A percentile compares a stretch with the other conserved stretches of the same genome.
Conservation (phyloP, 2,797 vertebrate genomes). For the Graptemys geographica region DNA sequence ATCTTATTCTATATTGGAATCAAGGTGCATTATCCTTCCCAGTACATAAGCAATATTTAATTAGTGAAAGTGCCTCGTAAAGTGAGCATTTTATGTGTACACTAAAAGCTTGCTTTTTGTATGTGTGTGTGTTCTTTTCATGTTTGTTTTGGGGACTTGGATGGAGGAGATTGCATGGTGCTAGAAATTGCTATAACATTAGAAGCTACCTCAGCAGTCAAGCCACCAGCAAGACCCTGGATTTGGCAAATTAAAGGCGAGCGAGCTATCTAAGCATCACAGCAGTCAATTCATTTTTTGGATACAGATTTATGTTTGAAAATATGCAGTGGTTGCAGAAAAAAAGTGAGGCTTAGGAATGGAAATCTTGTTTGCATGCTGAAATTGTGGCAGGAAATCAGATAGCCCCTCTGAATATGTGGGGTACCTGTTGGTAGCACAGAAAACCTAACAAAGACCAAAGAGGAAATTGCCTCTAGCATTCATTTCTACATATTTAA, state of each 20-base stretch:
- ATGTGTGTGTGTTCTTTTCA: neutral
- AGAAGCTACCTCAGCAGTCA: neutral
- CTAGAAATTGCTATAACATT: neutral
- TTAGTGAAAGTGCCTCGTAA: neutral
- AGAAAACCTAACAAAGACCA: neutral
- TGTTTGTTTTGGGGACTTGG: neutral
- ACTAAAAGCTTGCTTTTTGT: neutral
- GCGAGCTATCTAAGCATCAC: neutral
- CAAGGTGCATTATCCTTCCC: neutral
- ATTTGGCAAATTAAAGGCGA: neutral
- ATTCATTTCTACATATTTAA: neutral
- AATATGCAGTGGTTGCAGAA: neutral
- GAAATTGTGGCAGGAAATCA: neutral
- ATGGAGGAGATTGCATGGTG: neutral
- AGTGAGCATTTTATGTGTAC: neutral
- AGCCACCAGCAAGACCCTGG: neutral
- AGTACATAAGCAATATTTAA: neutral
- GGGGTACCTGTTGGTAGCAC: neutral
- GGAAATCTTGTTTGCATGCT: neutral
- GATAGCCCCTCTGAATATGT: neutral
- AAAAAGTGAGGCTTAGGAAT: neutral
- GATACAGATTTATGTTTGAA: neutral
- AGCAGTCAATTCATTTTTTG: neutral
- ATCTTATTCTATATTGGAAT: neutral
- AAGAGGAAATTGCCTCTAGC: neutral